Evolutionary conservation across 1,140 invertebrate genomes (phyloP).

Genomic region (Eurytemora carolleeae): DNA sequence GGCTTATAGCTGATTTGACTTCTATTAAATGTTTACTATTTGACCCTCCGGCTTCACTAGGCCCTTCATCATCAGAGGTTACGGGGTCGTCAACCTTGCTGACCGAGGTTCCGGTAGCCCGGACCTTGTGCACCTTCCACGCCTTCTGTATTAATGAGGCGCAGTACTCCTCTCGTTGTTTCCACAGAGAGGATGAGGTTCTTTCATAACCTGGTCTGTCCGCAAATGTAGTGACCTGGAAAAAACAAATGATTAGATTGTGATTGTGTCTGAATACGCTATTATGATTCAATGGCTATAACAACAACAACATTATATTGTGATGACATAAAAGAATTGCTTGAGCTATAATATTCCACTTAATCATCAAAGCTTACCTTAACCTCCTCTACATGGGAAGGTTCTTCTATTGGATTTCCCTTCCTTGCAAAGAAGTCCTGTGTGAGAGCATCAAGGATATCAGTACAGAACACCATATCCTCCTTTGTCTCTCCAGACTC

Average conservation of each 20-base stretch:
- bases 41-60: too few relatives aligned
- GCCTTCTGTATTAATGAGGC: constrained; percentile 78
- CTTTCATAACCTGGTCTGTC: constrained; percentile 69
- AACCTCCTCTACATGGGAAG: constrained; percentile 57
- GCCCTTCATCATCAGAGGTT: too few relatives aligned
- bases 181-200: constrained; percentile 79
- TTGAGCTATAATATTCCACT: not conserved
- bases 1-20: too few relatives aligned
- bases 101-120: constrained; percentile 12
- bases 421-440: constrained; percentile 84
- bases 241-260: not conserved
- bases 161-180: constrained; percentile 84
- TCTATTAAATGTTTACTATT: too few relatives aligned
- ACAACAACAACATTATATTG: too few relatives aligned
- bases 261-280: too few relatives aligned
- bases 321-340: too few relatives aligned
- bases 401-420: constrained; percentile 45
- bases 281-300: too few relatives aligned
- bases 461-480: constrained; percentile 85
- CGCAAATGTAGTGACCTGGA: constrained; percentile 24
- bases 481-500: constrained; percentile 21
- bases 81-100: too few relatives aligned
- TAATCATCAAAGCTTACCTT: constrained; percentile 18
- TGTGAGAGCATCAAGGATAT: constrained; percentile 76
- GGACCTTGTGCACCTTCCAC: constrained; percentile 32